Percentiles rank a stretch among this genome's conserved stretches.
Conservation (phyloP, 1,140 invertebrate genomes). For the Drosophila eugracilis region DNA sequence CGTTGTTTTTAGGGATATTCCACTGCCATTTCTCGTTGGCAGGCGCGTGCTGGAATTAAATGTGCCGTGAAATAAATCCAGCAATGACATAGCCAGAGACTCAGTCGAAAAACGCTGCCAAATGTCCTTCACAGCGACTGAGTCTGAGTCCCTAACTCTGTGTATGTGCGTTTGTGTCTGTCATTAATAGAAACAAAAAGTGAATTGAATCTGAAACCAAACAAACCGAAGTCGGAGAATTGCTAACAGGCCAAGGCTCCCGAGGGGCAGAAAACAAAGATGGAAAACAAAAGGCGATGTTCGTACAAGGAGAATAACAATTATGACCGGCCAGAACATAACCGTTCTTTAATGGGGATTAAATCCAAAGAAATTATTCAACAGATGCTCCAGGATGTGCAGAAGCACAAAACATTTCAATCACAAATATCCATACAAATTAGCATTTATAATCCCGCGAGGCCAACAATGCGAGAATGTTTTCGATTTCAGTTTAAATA, state of each 20-base stretch:
- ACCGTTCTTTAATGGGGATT: conserved; percentile 52
- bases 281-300: conserved; percentile 55
- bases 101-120: conserved; percentile 26
- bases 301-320: conserved; percentile 54
- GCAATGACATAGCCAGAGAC: conserved; percentile 26
- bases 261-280: conserved; percentile 21
- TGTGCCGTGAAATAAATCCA: conserved; percentile 81
- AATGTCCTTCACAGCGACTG: conserved; percentile 54
- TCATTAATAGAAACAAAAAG: conserved; percentile 64
- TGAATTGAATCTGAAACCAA: conserved; percentile 61
- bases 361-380: conserved; percentile 43
- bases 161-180: conserved; percentile 33
- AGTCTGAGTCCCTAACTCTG: conserved; percentile 6
- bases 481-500: neutral
- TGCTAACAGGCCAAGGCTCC: conserved; percentile 26
- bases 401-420: conserved; percentile 19
- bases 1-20: conserved; percentile 40
- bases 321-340: conserved; percentile 46
- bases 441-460: conserved; percentile 1
- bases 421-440: conserved; percentile 20
- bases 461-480: neutral
- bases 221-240: conserved; percentile 27
- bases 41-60: conserved; percentile 76
- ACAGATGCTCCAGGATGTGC: conserved; percentile 31
- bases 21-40: conserved; percentile 28